Evolutionary conservation across 1,140 invertebrate species (phyloP), one percentile per base, ranked within the genome.

Genomic region (Zaprionus capensis): DNA sequence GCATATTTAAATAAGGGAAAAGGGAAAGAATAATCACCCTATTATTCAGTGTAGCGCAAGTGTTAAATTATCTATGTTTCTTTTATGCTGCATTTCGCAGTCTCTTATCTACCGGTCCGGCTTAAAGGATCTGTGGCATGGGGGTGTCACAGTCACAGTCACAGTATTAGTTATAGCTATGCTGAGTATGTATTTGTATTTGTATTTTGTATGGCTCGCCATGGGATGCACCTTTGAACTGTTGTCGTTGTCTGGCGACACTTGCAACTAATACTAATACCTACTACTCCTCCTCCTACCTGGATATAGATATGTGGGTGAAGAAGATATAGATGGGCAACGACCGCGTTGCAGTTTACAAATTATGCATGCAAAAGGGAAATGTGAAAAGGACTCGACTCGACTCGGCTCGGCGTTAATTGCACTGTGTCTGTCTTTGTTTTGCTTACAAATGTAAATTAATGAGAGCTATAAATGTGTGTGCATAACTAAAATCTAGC

Each of bases 221-320:
- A 36, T 51, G 20, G 31, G 36, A 66, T 56, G 38, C 65, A 71
- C 59, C 61, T 71, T 64, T 71, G 69, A 71, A 71, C 69, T 62
- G 69, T 53, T 71, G 26, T 34, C 34, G 57, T 46, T 63, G 68
- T 71, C 69, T 71, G 41, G 51, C 38, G 34, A 56, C 59, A 64
- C 63, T 63, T 64, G 69, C 28, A 67, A 67, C 65, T 67, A 67
- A 58, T 67, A 67, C 55, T 71, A 28, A 63, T 51, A 34, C 58
- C 15, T 62, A 12, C 15, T 62, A 12, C 17, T 46, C 7, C 15
- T 62, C 14, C 17, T 44, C 41, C 46, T 20, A 49, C 46, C 9
- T 38, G 20, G 31, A 6, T 17, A 12, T n/a, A 53, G 20, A 22
- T 49, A 58, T 67, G 65, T 58, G 65, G 65, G 55, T 66, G 36